phyloP scores from a whole-genome alignment of 2,797 vertebrate species.

The Darevskia mixta region DNA sequence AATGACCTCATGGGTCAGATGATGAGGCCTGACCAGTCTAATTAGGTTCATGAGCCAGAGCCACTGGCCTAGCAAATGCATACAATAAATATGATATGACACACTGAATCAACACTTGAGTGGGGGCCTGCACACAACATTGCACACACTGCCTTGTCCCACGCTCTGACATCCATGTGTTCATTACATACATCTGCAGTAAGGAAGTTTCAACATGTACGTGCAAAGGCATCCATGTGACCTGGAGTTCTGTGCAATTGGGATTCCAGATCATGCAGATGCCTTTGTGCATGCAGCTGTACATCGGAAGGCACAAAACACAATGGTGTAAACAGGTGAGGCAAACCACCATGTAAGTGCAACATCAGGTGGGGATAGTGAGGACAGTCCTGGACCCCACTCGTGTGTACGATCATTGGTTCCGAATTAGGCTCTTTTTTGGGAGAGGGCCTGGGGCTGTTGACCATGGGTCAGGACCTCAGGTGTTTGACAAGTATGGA shows the following conservation, averaged over 20 bases:
- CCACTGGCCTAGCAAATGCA: too few species aligned
- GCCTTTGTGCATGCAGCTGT: neutral
- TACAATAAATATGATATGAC: too few species aligned
- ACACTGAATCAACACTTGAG: neutral
- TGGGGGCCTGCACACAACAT: neutral
- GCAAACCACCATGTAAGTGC: neutral
- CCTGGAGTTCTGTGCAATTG: neutral
- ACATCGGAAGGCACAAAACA: neutral
- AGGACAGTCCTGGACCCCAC: neutral
- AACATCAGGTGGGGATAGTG: neutral
- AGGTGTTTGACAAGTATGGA: neutral
- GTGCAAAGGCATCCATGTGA: neutral
- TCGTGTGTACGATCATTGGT: neutral
- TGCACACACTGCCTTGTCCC: neutral
- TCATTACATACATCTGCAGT: neutral
- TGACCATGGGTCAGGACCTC: neutral
- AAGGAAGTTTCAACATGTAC: neutral
- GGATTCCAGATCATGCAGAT: neutral
- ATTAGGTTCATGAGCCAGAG: too few species aligned
- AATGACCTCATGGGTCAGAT: too few species aligned
- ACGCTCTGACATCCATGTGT: neutral
- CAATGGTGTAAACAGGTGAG: neutral
- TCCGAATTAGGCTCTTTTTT: neutral
- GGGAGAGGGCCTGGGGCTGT: neutral
- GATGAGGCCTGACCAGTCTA: too few species aligned